Evolutionary conservation across 2,888 invertebrate genomes (phyloP).

Genomic region (Hyalella azteca): DNA sequence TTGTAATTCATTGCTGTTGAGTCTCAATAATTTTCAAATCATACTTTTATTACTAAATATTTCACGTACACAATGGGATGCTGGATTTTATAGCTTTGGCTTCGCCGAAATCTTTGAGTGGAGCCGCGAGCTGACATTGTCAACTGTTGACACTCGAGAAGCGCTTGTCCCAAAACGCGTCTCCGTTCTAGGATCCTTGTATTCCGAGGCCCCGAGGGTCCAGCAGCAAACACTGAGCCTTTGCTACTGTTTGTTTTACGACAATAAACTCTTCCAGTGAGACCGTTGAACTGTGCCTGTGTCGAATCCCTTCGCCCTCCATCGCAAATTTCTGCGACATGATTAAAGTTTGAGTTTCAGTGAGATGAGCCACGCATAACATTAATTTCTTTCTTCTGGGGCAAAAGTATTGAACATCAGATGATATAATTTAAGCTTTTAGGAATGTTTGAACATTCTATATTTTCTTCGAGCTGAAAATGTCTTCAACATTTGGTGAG

Average conservation of each 20-base stretch:
- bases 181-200: slow-evolving; percentile 25
- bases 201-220: slow-evolving; percentile 25
- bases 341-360: slow-evolving; percentile 1
- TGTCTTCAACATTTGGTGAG: too few relatives aligned
- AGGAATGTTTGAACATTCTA: too few relatives aligned
- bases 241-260: slow-evolving; percentile 35
- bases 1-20: too few relatives aligned
- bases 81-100: background rate
- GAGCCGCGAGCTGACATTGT: slow-evolving; percentile 12
- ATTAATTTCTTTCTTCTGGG: too few relatives aligned
- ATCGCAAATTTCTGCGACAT: background rate
- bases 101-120: background rate
- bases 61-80: background rate
- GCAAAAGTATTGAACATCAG: too few relatives aligned
- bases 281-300: background rate
- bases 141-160: slow-evolving; percentile 17
- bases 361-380: background rate
- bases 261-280: slow-evolving; percentile 27
- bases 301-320: background rate
- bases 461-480: too few relatives aligned
- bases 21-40: too few relatives aligned
- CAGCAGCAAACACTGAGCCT: slow-evolving; percentile 21
- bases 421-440: too few relatives aligned
- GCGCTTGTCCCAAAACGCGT: background rate
- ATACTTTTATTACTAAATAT: too few relatives aligned